These are phyloP conservation scores for Ellobium chinense DNA, from an alignment of 2,888 invertebrate genomes.

Conservation along the genomic window DNA sequence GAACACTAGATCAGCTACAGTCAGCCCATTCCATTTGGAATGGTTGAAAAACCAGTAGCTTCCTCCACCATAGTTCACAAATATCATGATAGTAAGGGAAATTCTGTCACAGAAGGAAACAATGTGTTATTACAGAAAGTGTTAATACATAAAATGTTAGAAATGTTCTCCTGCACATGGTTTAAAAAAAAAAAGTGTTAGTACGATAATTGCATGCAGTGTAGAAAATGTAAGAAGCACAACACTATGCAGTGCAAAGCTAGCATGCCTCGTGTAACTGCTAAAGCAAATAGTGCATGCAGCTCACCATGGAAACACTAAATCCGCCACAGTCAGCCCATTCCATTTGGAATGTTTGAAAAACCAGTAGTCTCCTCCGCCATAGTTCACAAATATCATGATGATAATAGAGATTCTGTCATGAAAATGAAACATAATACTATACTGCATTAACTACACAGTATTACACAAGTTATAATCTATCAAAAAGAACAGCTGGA, in stretches of 20 bases:
- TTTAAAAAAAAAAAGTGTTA: too few species aligned
- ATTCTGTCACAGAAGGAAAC: conserved; percentile 6
- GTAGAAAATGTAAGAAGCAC: too few species aligned
- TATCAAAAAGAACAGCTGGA: background rate
- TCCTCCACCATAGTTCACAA: conserved; percentile 92
- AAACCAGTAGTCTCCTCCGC: conserved; percentile 91
- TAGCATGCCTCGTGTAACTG: too few species aligned
- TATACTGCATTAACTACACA: too few species aligned
- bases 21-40: conserved; percentile 94
- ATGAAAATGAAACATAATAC: too few species aligned
- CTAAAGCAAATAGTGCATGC: too few species aligned
- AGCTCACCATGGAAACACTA: conserved; percentile 92
- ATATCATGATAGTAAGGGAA: conserved; percentile 85
- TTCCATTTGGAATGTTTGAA: conserved; percentile 95
- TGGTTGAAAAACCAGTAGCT: conserved; percentile 92
- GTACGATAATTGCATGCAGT: too few species aligned
- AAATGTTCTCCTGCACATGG: too few species aligned
- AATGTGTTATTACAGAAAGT: too few species aligned
- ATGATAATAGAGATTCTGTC: conserved; percentile 74
- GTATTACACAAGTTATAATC: too few species aligned
- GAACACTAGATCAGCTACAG: conserved; percentile 95
- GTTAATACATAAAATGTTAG: too few species aligned
- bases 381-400: conserved; percentile 93
- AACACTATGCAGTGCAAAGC: too few species aligned
- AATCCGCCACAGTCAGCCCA: conserved; percentile 92